Base-by-base conservation (phyloP, 1,140 invertebrate genomes). In the Macrobrachium rosenbergii region DNA sequence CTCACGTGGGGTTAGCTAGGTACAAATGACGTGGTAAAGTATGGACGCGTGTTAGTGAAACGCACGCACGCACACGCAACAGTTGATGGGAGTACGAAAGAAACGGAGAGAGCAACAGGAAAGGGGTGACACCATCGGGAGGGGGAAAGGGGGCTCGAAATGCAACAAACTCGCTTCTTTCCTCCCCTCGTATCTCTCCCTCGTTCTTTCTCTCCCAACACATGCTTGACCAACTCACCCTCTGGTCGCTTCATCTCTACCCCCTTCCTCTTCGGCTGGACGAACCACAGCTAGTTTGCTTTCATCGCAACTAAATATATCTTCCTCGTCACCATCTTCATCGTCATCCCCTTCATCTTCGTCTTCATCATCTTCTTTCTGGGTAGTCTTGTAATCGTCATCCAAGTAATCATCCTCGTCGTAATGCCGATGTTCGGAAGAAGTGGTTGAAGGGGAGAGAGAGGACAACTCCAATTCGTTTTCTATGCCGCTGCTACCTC, bases 361-460 rank as follows among this genome's bases (percentile, higher is more conserved):
- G 37, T 63, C 60, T 76, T 58, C 78, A 43, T 85, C 83, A 73
- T 60, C 83, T 72, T 79, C 83, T 2, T 37, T 58, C 17, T 60
- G 45, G 23, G 67, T 73, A 28, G 37, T 45, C 23, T 75, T 86
- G 21, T 73, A 28, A 60, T 86, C 76, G 59, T 63, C 73, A 73
- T 76, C 82, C 76, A 83, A 76, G 75, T 76, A 75, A 59, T 76
- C 82, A 23, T 75, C 82, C n/a, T 82, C 84, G 43, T 81, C 78
- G 63, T 58, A 75, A 69, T 83, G 82, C 8, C 64, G 69, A 81
- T 78, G 77, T 28, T 81, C 78, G 43, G 84, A 87, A 21, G 77
- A 63, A 45, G 78, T 79, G 78, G 84, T 75, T 37, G 80, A 67
- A 58, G 86, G 73, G n/a, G 75, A 75, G 86, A 77, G 80, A n/a